Conservation (phyloP, 1,140 invertebrate species). For the Lepidurus couesii region DNA sequence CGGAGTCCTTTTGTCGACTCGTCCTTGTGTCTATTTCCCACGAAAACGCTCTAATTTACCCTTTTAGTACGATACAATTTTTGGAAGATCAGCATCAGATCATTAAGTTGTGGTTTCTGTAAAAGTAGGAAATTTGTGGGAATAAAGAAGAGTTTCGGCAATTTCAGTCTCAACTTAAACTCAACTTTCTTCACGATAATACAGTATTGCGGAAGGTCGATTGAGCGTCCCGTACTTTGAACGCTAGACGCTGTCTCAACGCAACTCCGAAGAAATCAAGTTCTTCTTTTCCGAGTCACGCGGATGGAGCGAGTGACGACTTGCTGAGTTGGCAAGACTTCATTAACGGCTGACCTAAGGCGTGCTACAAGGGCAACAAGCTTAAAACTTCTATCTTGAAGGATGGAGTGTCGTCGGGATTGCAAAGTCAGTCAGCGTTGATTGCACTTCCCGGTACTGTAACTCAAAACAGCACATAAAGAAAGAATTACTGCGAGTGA, state of each 20-base stretch:
- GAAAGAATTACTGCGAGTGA: not conserved
- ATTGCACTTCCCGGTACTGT: not conserved
- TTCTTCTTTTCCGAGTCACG: not conserved
- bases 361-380: not conserved
- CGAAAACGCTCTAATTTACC: no score
- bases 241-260: not conserved
- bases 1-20: no score
- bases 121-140: no score
- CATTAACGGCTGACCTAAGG: constrained; percentile 3
- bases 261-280: not conserved
- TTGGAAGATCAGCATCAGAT: no score
- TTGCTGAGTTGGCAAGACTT: constrained; percentile 9
- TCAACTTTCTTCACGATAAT: not conserved
- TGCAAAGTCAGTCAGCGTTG: not conserved
- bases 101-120: no score
- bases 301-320: not conserved
- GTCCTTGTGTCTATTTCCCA: no score
- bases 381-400: not conserved
- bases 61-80: no score
- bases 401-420: not conserved
- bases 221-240: not conserved
- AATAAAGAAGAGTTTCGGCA: no score
- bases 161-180: not conserved
- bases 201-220: not conserved
- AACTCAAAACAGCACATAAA: not conserved